A percentile compares a stretch with the other conserved stretches of the same genome.
Conservation (phyloP, 1,140 invertebrate genomes). For the Lycorma delicatula region DNA sequence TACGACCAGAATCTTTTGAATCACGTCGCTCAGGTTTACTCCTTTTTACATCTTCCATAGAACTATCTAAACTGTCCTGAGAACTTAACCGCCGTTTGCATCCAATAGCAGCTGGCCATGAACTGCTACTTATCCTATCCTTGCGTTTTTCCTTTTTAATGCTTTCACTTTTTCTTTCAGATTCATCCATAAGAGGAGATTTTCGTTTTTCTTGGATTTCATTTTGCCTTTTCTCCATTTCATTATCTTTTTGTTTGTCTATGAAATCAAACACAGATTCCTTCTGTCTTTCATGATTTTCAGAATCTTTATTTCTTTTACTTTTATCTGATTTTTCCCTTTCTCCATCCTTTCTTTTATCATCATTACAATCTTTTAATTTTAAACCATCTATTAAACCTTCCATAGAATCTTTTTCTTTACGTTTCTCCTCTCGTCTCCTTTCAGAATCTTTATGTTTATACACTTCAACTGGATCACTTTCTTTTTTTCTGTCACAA, state of each 20-base stretch:
- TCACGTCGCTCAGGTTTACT: constrained; percentile 58
- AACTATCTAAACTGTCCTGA: constrained; percentile 55
- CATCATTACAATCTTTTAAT: constrained; percentile 6
- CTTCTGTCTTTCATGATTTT: constrained; percentile 6
- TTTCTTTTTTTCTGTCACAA: background rate
- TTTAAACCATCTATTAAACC: background rate
- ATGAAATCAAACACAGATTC: constrained; percentile 3
- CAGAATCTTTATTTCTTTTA: constrained; percentile 2
- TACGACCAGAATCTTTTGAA: constrained; percentile 52
- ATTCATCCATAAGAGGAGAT: constrained; percentile 20
- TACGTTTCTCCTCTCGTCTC: constrained; percentile 10
- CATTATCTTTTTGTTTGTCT: constrained; percentile 14
- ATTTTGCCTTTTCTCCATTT: background rate
- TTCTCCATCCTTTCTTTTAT: constrained; percentile 7
- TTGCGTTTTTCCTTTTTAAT: constrained; percentile 37
- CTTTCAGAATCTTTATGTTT: constrained; percentile 17
- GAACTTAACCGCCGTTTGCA: constrained; percentile 66
- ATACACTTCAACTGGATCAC: background rate
- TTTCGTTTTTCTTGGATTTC: constrained; percentile 3
- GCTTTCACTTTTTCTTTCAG: constrained; percentile 32
- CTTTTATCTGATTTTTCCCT: constrained; percentile 5
- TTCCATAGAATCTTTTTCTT: constrained; percentile 3
- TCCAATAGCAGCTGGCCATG: constrained; percentile 49
- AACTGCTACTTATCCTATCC: constrained; percentile 22
- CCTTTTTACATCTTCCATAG: constrained; percentile 60